Conservation (phyloP, 1,140 invertebrate species). For the Goniozus legneri region DNA sequence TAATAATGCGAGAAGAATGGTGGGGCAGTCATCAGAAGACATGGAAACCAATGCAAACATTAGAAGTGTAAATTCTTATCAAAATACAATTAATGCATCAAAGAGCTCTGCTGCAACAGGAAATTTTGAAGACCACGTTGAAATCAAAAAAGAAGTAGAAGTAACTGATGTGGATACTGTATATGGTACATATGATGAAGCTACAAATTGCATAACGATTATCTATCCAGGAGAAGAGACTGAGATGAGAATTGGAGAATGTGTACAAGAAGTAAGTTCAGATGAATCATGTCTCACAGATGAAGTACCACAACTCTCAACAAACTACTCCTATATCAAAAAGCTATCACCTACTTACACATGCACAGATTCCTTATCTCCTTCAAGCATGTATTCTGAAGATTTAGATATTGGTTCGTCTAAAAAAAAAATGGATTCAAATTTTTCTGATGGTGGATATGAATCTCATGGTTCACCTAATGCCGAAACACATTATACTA, state of each 20-base stretch:
- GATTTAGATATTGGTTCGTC: conserved; percentile 26
- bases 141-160: conserved; percentile 52
- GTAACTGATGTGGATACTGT: conserved; percentile 47
- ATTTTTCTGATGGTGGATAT: conserved; percentile 46
- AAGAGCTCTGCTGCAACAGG: too few species aligned
- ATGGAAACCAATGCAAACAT: conserved; percentile 72
- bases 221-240: conserved; percentile 62
- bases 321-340: conserved; percentile 17
- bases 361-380: conserved; percentile 38
- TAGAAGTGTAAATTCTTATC: conserved; percentile 21
- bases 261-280: conserved; percentile 39
- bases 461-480: conserved; percentile 48
- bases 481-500: conserved; percentile 10
- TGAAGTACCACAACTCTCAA: conserved; percentile 17
- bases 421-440: conserved; percentile 29
- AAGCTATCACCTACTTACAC: conserved; percentile 32
- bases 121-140: not conserved
- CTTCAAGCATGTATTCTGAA: conserved; percentile 39
- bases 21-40: conserved; percentile 75
- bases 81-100: too few species aligned
- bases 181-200: conserved; percentile 68
- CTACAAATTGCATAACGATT: conserved; percentile 69
- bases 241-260: conserved; percentile 45
- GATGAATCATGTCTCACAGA: conserved; percentile 11
- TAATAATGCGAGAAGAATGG: conserved; percentile 58